Conservation (phyloP, 2,113 vertebrate genomes). For the Suncus etruscus region DNA sequence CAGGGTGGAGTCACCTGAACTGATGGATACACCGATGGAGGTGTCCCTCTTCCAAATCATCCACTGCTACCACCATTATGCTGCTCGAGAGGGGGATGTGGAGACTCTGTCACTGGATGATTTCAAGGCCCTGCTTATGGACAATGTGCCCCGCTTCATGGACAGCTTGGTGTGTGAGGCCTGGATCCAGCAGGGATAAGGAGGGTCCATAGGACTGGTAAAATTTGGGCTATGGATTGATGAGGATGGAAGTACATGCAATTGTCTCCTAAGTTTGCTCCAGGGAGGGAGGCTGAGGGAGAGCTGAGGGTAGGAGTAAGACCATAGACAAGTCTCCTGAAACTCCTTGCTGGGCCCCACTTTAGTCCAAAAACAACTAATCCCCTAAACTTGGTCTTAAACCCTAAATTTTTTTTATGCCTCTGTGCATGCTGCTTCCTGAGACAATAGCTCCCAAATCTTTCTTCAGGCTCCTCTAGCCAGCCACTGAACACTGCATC, state of each 20-base stretch:
- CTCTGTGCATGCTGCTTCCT: neutral
- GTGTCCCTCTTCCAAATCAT: conserved; percentile 82
- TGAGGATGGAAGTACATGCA: neutral
- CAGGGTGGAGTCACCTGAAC: neutral
- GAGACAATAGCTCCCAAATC: neutral
- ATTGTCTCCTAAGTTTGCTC: too few species aligned
- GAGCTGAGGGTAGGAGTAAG: neutral
- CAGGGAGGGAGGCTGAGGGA: neutral
- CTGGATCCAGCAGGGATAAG: neutral
- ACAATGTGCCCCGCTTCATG: conserved; percentile 73
- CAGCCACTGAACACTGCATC: neutral
- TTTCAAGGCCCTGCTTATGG: conserved; percentile 81
- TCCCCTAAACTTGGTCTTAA: neutral
- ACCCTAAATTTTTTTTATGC: neutral
- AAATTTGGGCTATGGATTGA: neutral
- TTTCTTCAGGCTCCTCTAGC: neutral
- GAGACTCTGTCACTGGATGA: conserved; percentile 84
- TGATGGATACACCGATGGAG: conserved; percentile 60
- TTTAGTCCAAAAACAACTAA: neutral
- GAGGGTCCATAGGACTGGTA: neutral
- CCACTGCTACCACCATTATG: conserved; percentile 84
- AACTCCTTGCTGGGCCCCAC: neutral
- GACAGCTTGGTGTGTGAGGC: conserved; percentile 62
- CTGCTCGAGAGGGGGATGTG: conserved; percentile 73
- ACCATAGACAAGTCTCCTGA: neutral